Evolutionary conservation across 1,140 invertebrate species (phyloP).

Genomic region (Ceratoteleas bidentatus): DNA sequence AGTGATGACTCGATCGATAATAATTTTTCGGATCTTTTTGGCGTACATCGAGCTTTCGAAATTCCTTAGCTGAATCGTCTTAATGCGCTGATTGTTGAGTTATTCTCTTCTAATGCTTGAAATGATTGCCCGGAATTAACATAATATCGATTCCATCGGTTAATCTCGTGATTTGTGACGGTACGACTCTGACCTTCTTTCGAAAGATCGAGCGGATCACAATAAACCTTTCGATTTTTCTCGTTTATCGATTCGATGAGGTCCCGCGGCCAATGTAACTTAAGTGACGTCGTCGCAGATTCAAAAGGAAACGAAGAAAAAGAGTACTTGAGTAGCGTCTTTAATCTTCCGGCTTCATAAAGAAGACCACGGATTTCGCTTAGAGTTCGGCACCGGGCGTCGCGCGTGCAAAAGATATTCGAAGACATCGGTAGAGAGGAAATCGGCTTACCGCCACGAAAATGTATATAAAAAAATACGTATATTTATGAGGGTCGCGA

Average conservation of each 20-base stretch:
- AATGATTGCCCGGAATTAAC: slow-evolving; percentile 21
- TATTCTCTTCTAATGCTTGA: slow-evolving; percentile 11
- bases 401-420: slow-evolving; percentile 71
- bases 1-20: neutral
- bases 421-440: slow-evolving; percentile 78
- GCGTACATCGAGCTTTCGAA: too few species aligned
- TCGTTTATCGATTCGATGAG: slow-evolving; percentile 59
- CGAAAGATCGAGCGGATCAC: slow-evolving; percentile 35
- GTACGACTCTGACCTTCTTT: slow-evolving; percentile 25
- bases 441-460: slow-evolving; percentile 79
- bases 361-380: slow-evolving; percentile 74
- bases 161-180: slow-evolving; percentile 23
- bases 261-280: slow-evolving; percentile 43
- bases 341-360: slow-evolving; percentile 80
- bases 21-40: neutral
- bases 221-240: slow-evolving; percentile 61
- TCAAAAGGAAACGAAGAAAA: slow-evolving; percentile 67
- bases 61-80: too few species aligned
- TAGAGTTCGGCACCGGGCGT: slow-evolving; percentile 76
- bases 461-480: slow-evolving; percentile 77
- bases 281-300: slow-evolving; percentile 40
- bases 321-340: slow-evolving; percentile 68
- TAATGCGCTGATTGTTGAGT: neutral
- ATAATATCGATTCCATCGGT: slow-evolving; percentile 37
- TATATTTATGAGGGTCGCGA: slow-evolving; percentile 82